Percentiles rank a stretch among this genome's conserved stretches.
These are phyloP conservation scores for Nomada goodeniana DNA, from an alignment of 2,888 invertebrate species.

Conservation along the genomic window DNA sequence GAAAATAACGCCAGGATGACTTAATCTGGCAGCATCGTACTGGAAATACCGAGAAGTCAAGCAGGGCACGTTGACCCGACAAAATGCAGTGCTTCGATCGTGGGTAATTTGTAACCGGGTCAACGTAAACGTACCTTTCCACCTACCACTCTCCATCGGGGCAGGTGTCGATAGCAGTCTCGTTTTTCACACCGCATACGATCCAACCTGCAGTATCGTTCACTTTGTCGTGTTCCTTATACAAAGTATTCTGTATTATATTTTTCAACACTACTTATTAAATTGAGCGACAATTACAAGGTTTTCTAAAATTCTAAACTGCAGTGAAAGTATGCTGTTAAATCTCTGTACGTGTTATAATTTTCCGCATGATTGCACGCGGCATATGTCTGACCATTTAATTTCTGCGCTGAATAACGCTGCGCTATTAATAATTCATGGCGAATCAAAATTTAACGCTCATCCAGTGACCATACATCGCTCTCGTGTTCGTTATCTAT, in stretches of 20 bases:
- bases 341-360: too few species aligned
- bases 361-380: too few species aligned
- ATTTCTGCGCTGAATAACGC: too few species aligned
- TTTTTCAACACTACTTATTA: too few species aligned
- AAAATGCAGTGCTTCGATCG: constrained; percentile 53
- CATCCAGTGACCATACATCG: too few species aligned
- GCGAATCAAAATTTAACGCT: too few species aligned
- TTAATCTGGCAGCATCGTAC: constrained; percentile 29
- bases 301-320: too few species aligned
- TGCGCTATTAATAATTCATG: too few species aligned
- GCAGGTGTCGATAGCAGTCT: constrained; percentile 33
- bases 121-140: constrained; percentile 55
- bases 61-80: constrained; percentile 59
- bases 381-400: too few species aligned
- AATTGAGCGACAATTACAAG: too few species aligned
- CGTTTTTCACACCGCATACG: constrained; percentile 9
- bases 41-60: constrained; percentile 51
- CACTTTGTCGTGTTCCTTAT: not conserved
- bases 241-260: not conserved
- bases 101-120: constrained; percentile 59
- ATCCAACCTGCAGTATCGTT: not conserved
- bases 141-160: constrained; percentile 16
- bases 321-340: too few species aligned
- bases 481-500: too few species aligned
- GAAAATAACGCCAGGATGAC: constrained; percentile 16